These are phyloP conservation scores for Tiliqua scincoides DNA, from an alignment of 2,113 vertebrate species.

Conservation along the genomic window DNA sequence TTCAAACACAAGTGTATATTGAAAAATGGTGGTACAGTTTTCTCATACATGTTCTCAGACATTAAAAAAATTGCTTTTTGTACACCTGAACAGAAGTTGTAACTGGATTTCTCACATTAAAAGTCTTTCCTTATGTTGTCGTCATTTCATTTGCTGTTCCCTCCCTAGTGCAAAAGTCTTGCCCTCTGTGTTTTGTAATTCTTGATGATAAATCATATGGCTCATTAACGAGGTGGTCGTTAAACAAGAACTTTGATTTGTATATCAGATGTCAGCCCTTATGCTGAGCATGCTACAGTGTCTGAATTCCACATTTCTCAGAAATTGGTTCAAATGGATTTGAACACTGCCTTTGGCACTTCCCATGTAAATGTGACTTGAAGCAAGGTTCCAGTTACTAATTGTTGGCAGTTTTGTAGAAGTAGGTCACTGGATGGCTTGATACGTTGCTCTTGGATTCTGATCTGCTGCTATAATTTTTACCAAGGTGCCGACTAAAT, in stretches of 20 bases:
- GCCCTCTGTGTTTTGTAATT: background rate
- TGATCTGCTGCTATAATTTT: slow-evolving; percentile 17
- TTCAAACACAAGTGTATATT: background rate
- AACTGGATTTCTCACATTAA: background rate
- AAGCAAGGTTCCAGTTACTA: background rate
- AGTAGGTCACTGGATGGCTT: slow-evolving; percentile 6
- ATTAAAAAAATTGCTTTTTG: background rate
- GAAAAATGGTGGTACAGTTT: background rate
- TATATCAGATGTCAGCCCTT: fast-evolving
- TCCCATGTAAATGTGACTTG: background rate
- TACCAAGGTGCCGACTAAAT: background rate
- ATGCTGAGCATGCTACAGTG: fast-evolving
- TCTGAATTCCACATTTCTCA: background rate
- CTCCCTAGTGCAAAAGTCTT: background rate
- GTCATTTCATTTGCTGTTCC: background rate
- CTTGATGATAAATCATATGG: background rate
- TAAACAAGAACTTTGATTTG: background rate
- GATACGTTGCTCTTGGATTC: background rate
- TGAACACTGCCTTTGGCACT: background rate
- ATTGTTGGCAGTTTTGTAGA: slow-evolving; percentile 7
- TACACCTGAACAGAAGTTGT: background rate
- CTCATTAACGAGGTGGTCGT: background rate
- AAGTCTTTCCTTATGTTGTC: background rate
- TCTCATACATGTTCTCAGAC: background rate
- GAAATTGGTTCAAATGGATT: slow-evolving; percentile 23